These are phyloP conservation scores for Triops longicaudatus DNA, from an alignment of 1,140 invertebrate genomes.

Conservation along the genomic window DNA sequence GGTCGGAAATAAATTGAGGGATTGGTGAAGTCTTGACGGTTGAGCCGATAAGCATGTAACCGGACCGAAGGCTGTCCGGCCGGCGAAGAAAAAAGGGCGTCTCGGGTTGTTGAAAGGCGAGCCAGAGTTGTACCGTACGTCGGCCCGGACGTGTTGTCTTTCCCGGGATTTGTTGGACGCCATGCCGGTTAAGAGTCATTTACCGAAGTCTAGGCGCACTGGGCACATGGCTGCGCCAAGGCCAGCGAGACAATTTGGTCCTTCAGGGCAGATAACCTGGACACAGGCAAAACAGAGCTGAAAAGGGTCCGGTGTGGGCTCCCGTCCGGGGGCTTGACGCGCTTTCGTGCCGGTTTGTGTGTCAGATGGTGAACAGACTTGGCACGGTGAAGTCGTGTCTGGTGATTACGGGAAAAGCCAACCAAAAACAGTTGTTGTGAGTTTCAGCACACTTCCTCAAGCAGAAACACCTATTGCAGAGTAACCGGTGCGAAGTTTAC, in stretches of 20 bases:
- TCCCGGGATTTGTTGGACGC: constrained; percentile 4
- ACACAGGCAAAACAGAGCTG: not conserved
- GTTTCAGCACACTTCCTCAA: not conserved
- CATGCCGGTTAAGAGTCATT: not conserved
- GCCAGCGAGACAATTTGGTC: constrained; percentile 4
- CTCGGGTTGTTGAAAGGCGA: not conserved
- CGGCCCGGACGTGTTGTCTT: not conserved
- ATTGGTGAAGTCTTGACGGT: not conserved
- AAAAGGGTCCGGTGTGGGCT: not conserved
- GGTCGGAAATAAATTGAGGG: not conserved
- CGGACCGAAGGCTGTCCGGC: not conserved
- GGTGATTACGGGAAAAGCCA: not conserved
- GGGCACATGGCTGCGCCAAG: not conserved
- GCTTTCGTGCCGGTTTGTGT: constrained; percentile 10
- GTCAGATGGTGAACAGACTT: constrained; percentile 14
- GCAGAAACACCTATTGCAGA: not conserved
- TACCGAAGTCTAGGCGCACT: not conserved
- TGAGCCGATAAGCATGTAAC: not conserved
- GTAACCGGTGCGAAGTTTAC: not conserved
- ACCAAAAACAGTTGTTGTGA: not conserved
- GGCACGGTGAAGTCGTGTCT: constrained; percentile 4
- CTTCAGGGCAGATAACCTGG: not conserved
- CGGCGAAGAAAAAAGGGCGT: not conserved
- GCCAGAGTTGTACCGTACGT: too few species aligned
- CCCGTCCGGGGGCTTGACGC: constrained; percentile 12